Percentiles rank a stretch among this genome's conserved stretches.
These are phyloP conservation scores for Caloenas nicobarica DNA, from an alignment of 2,113 vertebrate species.

Conservation along the genomic window DNA sequence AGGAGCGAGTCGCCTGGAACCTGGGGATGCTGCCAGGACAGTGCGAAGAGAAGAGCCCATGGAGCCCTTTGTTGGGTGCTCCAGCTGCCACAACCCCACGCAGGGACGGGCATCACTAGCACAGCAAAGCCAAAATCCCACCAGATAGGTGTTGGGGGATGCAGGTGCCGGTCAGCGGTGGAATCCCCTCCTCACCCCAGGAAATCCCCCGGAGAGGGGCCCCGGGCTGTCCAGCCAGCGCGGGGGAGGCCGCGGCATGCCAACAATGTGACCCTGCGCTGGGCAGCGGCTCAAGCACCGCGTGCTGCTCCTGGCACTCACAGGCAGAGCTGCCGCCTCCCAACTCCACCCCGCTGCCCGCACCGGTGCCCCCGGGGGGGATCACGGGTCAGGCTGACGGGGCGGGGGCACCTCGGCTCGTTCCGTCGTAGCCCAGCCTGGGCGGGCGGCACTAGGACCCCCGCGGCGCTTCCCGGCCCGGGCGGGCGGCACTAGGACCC, in stretches of 20 bases:
- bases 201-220: not conserved
- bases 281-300: not conserved
- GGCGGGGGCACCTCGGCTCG: no score
- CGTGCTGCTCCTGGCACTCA: no score
- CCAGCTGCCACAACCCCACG: rapidly evolving
- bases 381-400: no score
- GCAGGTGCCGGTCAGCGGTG: not conserved
- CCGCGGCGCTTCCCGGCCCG: no score
- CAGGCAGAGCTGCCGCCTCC: no score
- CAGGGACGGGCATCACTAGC: not conserved
- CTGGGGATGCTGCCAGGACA: not conserved
- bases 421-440: not conserved
- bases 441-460: not conserved
- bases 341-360: not conserved
- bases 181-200: not conserved
- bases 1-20: rapidly evolving
- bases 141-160: no score
- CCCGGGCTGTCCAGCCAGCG: not conserved
- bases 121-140: not conserved
- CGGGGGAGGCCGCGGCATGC: not conserved
- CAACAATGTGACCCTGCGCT: not conserved
- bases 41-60: not conserved
- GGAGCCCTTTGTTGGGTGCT: not conserved
- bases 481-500: not conserved
- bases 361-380: not conserved